Percentiles rank a stretch among this genome's conserved stretches.
Evolutionary conservation across 2,113 vertebrate species (phyloP).

Genomic region (Tor tambroides): DNA sequence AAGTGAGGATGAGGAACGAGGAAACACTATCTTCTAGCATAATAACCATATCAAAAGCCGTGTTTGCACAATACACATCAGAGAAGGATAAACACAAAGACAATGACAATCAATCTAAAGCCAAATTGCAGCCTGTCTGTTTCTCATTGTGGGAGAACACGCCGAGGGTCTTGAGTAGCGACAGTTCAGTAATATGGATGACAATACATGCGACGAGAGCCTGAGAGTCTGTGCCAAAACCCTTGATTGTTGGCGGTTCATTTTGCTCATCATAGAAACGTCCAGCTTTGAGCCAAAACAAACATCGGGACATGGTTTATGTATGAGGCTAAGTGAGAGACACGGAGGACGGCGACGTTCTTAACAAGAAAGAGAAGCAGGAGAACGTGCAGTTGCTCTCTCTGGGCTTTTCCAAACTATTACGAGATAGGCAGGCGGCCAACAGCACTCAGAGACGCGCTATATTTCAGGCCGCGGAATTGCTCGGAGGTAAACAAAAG

Average conservation of each 20-base stretch:
- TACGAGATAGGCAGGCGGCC: not conserved
- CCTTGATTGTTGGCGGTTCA: conserved; percentile 51
- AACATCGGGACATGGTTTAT: conserved; percentile 45
- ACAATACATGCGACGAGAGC: conserved; percentile 53
- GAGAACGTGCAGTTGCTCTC: not conserved
- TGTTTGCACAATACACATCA: conserved; percentile 55
- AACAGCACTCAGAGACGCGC: not conserved
- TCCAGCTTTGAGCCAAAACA: conserved; percentile 2
- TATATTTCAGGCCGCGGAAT: not conserved
- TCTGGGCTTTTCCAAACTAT: not conserved
- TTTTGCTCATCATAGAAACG: conserved; percentile 33
- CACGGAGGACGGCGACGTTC: not conserved
- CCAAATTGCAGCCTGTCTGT: conserved; percentile 62
- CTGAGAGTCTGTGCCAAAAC: conserved; percentile 46
- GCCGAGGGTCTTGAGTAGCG: conserved; percentile 42
- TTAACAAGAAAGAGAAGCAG: conserved; percentile 23
- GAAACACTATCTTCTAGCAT: not conserved
- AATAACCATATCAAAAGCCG: conserved; percentile 39
- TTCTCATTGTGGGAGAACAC: conserved; percentile 54
- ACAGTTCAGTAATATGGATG: conserved; percentile 41
- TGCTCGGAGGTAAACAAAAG: conserved; percentile 10
- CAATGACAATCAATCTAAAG: conserved; percentile 55
- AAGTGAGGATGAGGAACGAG: not conserved
- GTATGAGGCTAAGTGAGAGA: conserved; percentile 54
- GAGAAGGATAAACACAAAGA: conserved; percentile 54